Base-by-base conservation (phyloP, 1,140 invertebrate genomes). In the Plodia interpunctella region DNA sequence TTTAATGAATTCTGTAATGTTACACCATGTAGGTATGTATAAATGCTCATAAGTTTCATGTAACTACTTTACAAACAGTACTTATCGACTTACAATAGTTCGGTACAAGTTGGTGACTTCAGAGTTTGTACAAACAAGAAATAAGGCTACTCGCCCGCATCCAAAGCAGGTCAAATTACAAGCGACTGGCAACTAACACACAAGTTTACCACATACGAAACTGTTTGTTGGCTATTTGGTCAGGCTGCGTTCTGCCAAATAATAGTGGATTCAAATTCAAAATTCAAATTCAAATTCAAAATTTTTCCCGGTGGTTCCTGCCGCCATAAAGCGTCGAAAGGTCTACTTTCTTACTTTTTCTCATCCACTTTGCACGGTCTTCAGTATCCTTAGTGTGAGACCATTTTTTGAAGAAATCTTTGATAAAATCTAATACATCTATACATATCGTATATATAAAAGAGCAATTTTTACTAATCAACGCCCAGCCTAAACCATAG, bases 111-210 rank as follows among this genome's bases (percentile, higher is more conserved):
- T 63, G 21, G 61, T 65, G 70, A 75, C 63, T 68, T 66, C 62
- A 60, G 69, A 76, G 68, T 76, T 73, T 49, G 59, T 59, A 49
- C 66, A 76, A 76, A 76, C 70, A 76, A 60, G 59, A 66, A 72
- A 68, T 68, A 61, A 62, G 67, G 59, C 57, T 66, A 57, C 56
- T 66, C 55, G 57, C 72, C 74, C 74, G 67, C 74, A 77, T 77
- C 66, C 58, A 66, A 65, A 73, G 55, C 63, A 65, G 65, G 67
- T 57, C 65, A 68, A 74, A 77, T 71, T 72, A 70, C 69, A 65
- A 72, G 58, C 60, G 64, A 70, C 61, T 66, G 66, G 65, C 71
- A 74, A 72, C 61, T 63, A 66, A 71, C 61, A 66, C 49, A 70
- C 38, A 44, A 44, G 38, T 44, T 44, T 44, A 44, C 38, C 38